These are phyloP conservation scores for Trachythela sp. DNA, from an alignment of 64 coral and sea anemone genomes.

Conservation along the genomic window DNA sequence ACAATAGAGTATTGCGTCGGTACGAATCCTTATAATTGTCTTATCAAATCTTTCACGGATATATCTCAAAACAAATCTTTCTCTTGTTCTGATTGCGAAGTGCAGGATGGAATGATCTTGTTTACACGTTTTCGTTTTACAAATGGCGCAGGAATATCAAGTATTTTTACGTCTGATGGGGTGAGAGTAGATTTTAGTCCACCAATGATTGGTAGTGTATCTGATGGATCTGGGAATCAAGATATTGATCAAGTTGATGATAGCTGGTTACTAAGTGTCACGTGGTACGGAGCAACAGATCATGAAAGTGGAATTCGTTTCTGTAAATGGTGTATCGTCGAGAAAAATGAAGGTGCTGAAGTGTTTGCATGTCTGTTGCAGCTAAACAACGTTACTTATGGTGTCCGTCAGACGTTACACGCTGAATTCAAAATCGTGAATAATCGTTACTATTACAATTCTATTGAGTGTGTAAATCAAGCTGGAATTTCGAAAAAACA, in stretches of 20 bases:
- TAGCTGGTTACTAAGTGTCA: background rate
- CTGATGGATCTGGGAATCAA: constrained; percentile 22
- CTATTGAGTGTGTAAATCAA: background rate
- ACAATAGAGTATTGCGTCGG: constrained; percentile 70
- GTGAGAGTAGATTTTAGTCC: constrained; percentile 58
- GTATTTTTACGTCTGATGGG: constrained; percentile 59
- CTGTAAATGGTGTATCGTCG: background rate
- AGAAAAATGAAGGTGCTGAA: background rate
- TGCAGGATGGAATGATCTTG: constrained; percentile 42
- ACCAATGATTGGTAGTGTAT: constrained; percentile 25
- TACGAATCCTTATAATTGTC: constrained; percentile 29
- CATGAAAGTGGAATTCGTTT: background rate
- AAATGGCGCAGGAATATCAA: constrained; percentile 61
- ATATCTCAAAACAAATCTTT: constrained; percentile 55
- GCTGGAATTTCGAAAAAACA: background rate
- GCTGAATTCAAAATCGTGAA: background rate
- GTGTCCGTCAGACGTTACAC: background rate
- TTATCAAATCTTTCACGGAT: constrained; percentile 38
- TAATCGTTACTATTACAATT: background rate
- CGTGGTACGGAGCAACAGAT: background rate
- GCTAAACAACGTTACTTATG: background rate
- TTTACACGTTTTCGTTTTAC: constrained; percentile 46
- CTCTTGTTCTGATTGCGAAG: constrained; percentile 9
- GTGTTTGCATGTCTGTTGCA: background rate
- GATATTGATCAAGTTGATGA: background rate